These are phyloP conservation scores for Circaetus cinerascens DNA, from an alignment of 2,113 vertebrate species.

Conservation along the genomic window DNA sequence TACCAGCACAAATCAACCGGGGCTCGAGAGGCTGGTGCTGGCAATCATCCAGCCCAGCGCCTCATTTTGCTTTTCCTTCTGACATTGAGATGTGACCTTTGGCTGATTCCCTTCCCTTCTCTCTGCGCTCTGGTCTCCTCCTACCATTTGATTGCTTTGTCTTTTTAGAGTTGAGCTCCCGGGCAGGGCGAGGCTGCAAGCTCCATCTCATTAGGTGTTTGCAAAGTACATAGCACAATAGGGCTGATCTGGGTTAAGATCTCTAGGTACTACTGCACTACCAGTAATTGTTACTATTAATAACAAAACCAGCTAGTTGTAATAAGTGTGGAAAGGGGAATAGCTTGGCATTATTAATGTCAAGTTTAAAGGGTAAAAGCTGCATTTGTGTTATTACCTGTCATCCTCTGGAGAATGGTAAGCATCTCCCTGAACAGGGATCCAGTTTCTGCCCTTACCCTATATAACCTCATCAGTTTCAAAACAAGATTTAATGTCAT, in stretches of 20 bases:
- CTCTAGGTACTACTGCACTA: neutral
- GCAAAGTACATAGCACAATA: fast-evolving
- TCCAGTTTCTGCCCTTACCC: slow-evolving; percentile 6
- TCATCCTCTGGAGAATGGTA: neutral
- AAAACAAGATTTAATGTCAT: neutral
- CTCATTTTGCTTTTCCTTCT: neutral
- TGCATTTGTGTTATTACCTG: neutral
- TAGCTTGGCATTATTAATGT: neutral
- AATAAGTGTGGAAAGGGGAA: neutral
- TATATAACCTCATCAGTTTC: neutral
- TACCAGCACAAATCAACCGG: fast-evolving
- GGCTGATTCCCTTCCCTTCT: neutral
- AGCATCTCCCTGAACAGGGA: neutral
- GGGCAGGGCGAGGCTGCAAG: neutral
- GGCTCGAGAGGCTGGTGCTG: neutral
- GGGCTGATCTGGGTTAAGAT: neutral
- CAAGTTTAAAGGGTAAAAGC: neutral
- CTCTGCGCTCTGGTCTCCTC: neutral
- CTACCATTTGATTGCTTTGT: neutral
- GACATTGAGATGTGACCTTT: neutral
- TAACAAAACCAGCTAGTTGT: neutral
- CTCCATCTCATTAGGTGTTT: neutral
- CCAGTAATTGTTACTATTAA: neutral
- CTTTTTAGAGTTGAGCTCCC: neutral
- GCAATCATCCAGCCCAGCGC: neutral